Conservation (phyloP, 2,888 invertebrate species). For the Brassicogethes aeneus region DNA sequence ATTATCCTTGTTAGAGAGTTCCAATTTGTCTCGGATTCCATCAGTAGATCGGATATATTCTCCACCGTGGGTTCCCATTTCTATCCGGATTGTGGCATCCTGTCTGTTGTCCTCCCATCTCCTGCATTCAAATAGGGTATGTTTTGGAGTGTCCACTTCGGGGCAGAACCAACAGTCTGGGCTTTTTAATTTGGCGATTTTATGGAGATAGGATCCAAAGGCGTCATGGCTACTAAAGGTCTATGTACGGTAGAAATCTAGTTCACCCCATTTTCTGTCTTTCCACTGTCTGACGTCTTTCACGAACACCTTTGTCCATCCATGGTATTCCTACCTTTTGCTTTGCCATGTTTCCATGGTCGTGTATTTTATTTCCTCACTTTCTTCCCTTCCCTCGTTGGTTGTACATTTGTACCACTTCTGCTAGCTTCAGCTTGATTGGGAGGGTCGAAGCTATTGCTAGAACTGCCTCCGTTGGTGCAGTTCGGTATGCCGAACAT, state of each 20-base stretch:
- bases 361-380: not conserved
- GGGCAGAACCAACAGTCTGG: conserved; percentile 3
- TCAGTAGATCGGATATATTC: too few species aligned
- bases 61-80: too few species aligned
- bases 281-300: not conserved
- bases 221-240: not conserved
- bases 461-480: not conserved
- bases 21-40: too few species aligned
- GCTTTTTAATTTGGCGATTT: not conserved
- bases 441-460: not conserved
- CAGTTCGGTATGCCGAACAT: conserved; percentile 4
- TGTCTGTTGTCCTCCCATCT: conserved; percentile 2
- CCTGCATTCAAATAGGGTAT: conserved; percentile 9
- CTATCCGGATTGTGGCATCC: not conserved
- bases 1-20: too few species aligned
- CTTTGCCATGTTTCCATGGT: not conserved
- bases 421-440: conserved; percentile 1
- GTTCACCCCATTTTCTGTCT: conserved; percentile 3
- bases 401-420: not conserved
- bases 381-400: too few species aligned
- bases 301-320: conserved; percentile 1
- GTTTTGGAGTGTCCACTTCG: conserved; percentile 6
- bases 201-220: too few species aligned
- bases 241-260: conserved; percentile 1
- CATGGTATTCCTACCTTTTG: conserved; percentile 2